Percentiles rank a stretch among this genome's conserved stretches.
Conservation (phyloP, 1,140 invertebrate genomes). For the Drosophila nigrodunni region DNA sequence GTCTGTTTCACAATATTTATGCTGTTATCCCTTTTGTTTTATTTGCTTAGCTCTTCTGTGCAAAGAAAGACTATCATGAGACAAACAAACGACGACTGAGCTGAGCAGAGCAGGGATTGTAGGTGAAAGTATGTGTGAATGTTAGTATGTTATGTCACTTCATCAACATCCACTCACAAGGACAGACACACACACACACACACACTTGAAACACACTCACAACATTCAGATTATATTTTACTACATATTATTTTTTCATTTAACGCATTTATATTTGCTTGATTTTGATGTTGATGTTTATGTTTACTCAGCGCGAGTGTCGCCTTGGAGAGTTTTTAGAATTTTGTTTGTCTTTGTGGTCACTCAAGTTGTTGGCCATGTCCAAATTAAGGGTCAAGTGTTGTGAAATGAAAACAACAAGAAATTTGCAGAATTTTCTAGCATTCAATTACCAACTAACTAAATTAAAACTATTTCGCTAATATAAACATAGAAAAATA, state of each 20-base stretch:
- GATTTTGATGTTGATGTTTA: not conserved
- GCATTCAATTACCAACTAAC: no score
- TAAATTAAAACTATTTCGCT: no score
- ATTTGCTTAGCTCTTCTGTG: constrained; percentile 82
- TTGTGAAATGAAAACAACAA: not conserved
- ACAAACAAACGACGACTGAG: constrained; percentile 52
- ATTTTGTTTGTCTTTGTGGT: constrained; percentile 8
- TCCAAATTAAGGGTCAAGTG: constrained; percentile 11
- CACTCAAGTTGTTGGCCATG: constrained; percentile 5
- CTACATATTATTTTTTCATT: constrained; percentile 78
- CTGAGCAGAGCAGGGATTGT: constrained; percentile 49
- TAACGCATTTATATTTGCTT: constrained; percentile 43
- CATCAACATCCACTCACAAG: constrained; percentile 49
- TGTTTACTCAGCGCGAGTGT: constrained; percentile 48
- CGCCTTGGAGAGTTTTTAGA: constrained; percentile 18
- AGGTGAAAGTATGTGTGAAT: constrained; percentile 29
- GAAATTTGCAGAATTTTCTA: no score
- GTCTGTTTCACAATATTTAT: constrained; percentile 72
- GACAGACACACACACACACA: not conserved
- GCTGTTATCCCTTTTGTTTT: constrained; percentile 82
- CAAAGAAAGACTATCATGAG: constrained; percentile 73
- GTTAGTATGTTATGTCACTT: constrained; percentile 49
- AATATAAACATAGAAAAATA: no score
- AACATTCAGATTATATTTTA: constrained; percentile 73
- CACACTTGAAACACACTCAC: constrained; percentile 24